These are phyloP conservation scores for Sycophila texana DNA, from an alignment of 2,888 invertebrate species.

Conservation along the genomic window DNA sequence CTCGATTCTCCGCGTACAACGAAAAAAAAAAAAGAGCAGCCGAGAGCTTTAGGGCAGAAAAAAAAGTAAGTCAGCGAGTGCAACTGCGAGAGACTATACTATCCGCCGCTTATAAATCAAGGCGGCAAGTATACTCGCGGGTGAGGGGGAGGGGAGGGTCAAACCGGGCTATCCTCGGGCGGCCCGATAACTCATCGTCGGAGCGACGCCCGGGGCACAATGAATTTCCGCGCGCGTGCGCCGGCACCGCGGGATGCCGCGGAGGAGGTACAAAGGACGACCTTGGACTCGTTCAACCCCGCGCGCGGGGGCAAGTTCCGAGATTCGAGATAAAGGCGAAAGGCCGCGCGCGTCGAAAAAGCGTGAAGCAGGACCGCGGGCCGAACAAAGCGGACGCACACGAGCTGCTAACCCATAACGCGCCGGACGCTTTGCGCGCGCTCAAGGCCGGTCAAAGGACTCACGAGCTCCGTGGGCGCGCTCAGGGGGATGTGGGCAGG, in stretches of 20 bases:
- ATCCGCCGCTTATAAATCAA: conserved; percentile 43
- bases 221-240: conserved; percentile 29
- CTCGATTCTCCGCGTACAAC: neutral
- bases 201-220: neutral
- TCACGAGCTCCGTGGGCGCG: conserved; percentile 24
- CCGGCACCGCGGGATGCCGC: neutral
- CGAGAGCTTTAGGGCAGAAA: neutral
- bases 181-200: conserved; percentile 34
- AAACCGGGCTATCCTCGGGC: neutral
- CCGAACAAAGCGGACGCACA: neutral
- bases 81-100: neutral
- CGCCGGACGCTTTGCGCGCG: conserved; percentile 24
- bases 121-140: conserved; percentile 5
- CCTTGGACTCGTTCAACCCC: neutral
- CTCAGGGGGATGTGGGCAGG: neutral
- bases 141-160: neutral
- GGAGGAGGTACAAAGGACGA: conserved; percentile 1
- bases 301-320: neutral
- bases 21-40: neutral
- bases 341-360: neutral
- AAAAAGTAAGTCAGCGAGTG: neutral
- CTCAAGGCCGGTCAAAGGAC: conserved; percentile 55
- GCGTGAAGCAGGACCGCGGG: neutral
- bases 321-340: conserved; percentile 24
- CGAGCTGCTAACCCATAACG: neutral